These are phyloP conservation scores for Bactericera cockerelli DNA, from an alignment of 1,140 invertebrate genomes.

Conservation along the genomic window DNA sequence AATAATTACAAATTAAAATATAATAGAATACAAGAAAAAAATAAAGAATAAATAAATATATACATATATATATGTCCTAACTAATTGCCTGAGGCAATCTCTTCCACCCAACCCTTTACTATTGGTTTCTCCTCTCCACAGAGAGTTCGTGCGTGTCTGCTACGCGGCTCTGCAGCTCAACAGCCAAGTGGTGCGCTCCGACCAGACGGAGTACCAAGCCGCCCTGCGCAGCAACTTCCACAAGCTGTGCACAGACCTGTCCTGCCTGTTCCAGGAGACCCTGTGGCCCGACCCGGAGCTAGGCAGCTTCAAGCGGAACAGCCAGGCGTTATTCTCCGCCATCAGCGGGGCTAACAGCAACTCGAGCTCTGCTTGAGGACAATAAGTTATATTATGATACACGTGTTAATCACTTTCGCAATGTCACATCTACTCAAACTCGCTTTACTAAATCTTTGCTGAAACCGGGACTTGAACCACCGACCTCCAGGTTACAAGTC, in stretches of 20 bases:
- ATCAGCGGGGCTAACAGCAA: constrained; percentile 48
- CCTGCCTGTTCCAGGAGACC: constrained; percentile 48
- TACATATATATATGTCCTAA: no score
- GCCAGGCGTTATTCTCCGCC: constrained; percentile 46
- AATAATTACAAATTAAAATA: no score
- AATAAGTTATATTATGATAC: no score
- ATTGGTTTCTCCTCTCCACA: constrained; percentile 35
- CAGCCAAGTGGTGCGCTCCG: constrained; percentile 68
- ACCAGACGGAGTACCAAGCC: constrained; percentile 83
- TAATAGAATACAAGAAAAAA: no score
- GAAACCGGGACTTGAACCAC: no score
- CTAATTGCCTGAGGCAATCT: no score
- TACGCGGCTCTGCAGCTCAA: constrained; percentile 71
- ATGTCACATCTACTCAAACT: no score
- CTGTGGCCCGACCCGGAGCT: constrained; percentile 45
- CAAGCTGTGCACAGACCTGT: constrained; percentile 64
- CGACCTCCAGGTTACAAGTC: no score
- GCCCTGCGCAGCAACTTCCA: constrained; percentile 68
- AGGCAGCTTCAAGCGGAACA: constrained; percentile 38
- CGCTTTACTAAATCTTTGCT: no score
- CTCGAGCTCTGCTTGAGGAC: constrained; percentile 41
- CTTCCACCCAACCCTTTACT: no score
- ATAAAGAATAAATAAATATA: no score
- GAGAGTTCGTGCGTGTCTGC: constrained; percentile 75
- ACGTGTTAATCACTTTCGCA: no score